Evolutionary conservation across 2,888 invertebrate genomes (phyloP).

Genomic region (Lasioglossum morio): DNA sequence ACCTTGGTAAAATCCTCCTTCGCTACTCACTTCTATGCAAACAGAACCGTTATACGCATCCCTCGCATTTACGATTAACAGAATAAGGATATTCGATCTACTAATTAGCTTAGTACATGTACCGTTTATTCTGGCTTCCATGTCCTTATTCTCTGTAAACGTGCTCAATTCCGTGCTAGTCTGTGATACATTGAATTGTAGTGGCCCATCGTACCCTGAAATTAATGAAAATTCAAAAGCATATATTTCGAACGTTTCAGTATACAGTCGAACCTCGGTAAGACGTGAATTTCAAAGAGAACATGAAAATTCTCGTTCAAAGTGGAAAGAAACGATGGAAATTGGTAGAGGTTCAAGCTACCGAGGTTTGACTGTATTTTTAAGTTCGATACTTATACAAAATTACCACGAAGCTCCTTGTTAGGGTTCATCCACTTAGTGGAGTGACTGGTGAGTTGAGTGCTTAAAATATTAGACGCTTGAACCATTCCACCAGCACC

Average conservation of each 20-base stretch:
- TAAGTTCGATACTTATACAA: background rate
- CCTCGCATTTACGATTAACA: too few species aligned
- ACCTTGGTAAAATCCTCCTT: constrained; percentile 79
- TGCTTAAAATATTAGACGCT: constrained; percentile 92
- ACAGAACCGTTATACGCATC: background rate
- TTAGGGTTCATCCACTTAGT: constrained; percentile 88
- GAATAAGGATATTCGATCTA: background rate
- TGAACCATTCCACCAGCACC: constrained; percentile 92
- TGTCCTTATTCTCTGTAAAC: constrained; percentile 78
- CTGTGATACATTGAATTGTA: constrained; percentile 93
- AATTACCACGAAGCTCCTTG: constrained; percentile 88
- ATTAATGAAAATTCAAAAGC: background rate
- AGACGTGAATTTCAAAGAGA: background rate
- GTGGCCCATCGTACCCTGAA: constrained; percentile 93
- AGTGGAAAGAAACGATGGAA: background rate
- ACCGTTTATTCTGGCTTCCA: constrained; percentile 80
- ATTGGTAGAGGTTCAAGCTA: background rate
- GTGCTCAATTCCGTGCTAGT: constrained; percentile 89
- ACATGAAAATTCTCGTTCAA: background rate
- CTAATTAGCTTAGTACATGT: constrained; percentile 58
- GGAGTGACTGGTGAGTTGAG: constrained; percentile 88
- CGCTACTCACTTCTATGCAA: constrained; percentile 75
- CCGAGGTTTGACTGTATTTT: background rate
- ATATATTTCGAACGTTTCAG: background rate
- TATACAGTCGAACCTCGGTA: background rate